Percentiles rank a stretch among this genome's conserved stretches.
Evolutionary conservation across 2,888 invertebrate genomes (phyloP).

Genomic region (Eudemis profundana): DNA sequence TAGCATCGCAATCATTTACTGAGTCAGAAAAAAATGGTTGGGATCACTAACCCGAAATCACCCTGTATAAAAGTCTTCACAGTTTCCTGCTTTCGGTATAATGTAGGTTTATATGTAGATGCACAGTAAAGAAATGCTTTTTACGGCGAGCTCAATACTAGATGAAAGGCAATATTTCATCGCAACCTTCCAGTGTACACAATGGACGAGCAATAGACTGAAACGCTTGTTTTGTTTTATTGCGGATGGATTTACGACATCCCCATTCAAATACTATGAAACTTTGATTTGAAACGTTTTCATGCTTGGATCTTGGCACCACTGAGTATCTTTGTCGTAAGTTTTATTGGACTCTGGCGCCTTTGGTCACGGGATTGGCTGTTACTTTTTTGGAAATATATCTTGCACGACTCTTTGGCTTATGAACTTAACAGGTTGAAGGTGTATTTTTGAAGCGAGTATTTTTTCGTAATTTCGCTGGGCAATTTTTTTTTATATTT

Average conservation of each 20-base stretch:
- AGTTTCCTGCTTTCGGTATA: background rate
- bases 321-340: slow-evolving; percentile 8
- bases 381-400: background rate
- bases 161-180: slow-evolving; percentile 54
- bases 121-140: slow-evolving; percentile 11
- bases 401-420: no score
- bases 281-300: slow-evolving; percentile 41
- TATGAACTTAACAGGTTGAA: no score
- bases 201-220: slow-evolving; percentile 36
- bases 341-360: slow-evolving; percentile 29
- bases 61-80: background rate
- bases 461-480: no score
- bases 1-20: no score
- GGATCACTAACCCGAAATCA: no score
- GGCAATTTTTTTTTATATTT: no score
- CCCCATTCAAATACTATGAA: slow-evolving; percentile 40
- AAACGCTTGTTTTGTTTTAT: slow-evolving; percentile 39
- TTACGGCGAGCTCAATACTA: slow-evolving; percentile 46
- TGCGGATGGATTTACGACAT: slow-evolving; percentile 39
- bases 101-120: background rate
- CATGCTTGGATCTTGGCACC: slow-evolving; percentile 34
- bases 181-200: slow-evolving; percentile 51
- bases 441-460: no score
- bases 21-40: no score
- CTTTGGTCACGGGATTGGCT: slow-evolving; percentile 5